A percentile compares a stretch with the other conserved stretches of the same genome.
These are phyloP conservation scores for Propithecus coquereli DNA, from an alignment of 2,113 vertebrate genomes.

Conservation along the genomic window DNA sequence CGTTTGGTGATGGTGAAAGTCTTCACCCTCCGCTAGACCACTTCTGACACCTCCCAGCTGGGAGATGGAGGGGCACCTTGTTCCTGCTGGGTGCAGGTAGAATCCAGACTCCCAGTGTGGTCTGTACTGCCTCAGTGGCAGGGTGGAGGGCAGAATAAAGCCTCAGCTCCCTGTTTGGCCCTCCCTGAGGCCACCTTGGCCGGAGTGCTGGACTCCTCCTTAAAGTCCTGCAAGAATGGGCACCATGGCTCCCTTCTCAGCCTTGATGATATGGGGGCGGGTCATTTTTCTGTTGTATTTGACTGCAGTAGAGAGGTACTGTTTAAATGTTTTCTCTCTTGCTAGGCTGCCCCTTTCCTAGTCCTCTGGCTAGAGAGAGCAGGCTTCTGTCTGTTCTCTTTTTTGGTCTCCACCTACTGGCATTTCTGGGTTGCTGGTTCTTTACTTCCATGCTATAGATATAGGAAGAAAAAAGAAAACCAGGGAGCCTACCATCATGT, in stretches of 20 bases:
- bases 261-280: not conserved
- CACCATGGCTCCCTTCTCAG: not conserved
- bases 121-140: not conserved
- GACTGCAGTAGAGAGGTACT: not conserved
- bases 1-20: not conserved
- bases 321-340: not conserved
- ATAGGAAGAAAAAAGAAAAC: not conserved
- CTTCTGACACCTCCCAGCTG: not conserved
- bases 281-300: not conserved
- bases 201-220: not conserved
- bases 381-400: not conserved
- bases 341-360: not conserved
- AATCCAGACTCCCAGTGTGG: not conserved
- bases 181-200: not conserved
- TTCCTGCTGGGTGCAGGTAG: not conserved
- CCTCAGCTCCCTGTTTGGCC: not conserved
- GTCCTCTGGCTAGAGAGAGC: not conserved
- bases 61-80: not conserved
- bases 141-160: not conserved
- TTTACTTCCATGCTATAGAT: not conserved
- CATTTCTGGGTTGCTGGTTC: not conserved
- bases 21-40: not conserved
- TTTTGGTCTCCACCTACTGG: fast-evolving
- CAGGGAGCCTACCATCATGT: not conserved
- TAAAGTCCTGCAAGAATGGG: not conserved